Evolutionary conservation across 2,113 vertebrate genomes (phyloP).

Genomic region (Butastur rufipennis): DNA sequence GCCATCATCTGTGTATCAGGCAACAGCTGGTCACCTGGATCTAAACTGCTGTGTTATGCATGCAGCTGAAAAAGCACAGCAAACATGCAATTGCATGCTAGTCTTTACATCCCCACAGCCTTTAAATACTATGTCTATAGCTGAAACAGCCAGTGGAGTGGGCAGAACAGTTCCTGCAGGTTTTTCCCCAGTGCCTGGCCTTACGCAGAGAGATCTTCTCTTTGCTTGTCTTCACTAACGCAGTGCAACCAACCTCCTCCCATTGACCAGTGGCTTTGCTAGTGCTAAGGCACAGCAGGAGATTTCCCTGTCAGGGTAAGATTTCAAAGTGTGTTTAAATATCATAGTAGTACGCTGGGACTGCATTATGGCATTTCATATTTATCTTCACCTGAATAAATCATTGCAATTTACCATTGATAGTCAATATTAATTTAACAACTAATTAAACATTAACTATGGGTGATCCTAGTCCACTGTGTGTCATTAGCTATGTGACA

Average conservation of each 20-base stretch:
- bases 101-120: background rate
- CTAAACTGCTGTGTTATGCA: background rate
- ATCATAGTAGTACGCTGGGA: background rate
- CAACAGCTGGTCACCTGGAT: background rate
- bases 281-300: background rate
- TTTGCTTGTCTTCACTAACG: background rate
- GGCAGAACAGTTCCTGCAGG: background rate
- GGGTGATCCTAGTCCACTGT: background rate
- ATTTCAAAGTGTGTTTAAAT: background rate
- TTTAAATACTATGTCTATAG: fast-evolving
- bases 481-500: background rate
- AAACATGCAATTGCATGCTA: background rate
- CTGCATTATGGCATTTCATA: background rate
- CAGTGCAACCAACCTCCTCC: background rate
- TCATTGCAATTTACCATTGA: background rate
- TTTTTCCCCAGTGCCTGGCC: background rate
- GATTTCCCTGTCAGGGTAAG: background rate
- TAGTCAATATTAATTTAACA: background rate
- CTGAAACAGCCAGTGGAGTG: background rate
- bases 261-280: background rate
- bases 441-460: background rate
- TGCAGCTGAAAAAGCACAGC: background rate
- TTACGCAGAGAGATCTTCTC: background rate
- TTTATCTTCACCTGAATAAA: background rate
- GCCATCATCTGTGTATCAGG: background rate